These are phyloP conservation scores for Drosophila erecta DNA, from an alignment of 1,140 invertebrate genomes.

Conservation along the genomic window DNA sequence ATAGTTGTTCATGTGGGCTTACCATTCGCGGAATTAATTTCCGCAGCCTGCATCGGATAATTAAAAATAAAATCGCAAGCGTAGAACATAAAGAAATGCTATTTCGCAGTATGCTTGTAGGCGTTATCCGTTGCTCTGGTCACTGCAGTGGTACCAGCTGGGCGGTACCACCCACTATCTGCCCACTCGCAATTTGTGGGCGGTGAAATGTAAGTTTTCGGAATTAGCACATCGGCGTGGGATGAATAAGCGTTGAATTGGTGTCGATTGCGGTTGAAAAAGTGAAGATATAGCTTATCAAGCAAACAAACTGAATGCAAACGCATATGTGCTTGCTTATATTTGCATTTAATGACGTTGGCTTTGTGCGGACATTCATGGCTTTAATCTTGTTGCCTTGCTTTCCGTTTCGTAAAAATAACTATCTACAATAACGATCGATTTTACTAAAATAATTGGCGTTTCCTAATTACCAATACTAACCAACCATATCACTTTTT, in stretches of 20 bases:
- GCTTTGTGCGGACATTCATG: no score
- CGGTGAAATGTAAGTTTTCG: not conserved
- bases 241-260: not conserved
- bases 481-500: no score
- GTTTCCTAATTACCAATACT: no score
- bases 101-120: constrained; percentile 29
- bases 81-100: constrained; percentile 31
- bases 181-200: not conserved
- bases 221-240: constrained; percentile 1
- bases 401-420: no score
- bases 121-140: constrained; percentile 15
- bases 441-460: no score
- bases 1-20: constrained; percentile 16
- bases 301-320: no score
- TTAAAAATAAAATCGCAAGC: constrained; percentile 56
- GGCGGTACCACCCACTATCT: not conserved
- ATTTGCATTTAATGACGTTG: no score
- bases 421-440: no score
- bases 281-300: no score
- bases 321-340: no score
- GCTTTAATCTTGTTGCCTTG: no score
- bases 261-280: not conserved
- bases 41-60: constrained; percentile 46
- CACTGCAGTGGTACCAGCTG: not conserved
- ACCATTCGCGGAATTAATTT: constrained; percentile 20